Percentiles rank a stretch among this genome's conserved stretches.
phyloP scores from a whole-genome alignment of 2,888 invertebrate genomes.

The Octodonta nipae region DNA sequence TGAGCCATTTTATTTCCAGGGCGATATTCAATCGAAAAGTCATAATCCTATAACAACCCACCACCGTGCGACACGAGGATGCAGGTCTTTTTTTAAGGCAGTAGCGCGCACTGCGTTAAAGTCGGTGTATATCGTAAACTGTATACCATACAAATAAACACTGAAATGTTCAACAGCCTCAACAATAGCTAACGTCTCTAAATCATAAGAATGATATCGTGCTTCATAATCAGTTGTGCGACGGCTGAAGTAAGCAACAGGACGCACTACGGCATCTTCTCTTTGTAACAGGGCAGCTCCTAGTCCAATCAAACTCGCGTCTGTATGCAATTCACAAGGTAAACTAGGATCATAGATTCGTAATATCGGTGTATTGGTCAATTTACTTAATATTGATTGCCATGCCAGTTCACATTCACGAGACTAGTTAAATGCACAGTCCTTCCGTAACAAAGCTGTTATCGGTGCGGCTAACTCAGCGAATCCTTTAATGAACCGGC shows the following conservation, averaged over 20 bases:
- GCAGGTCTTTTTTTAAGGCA: conserved; percentile 4
- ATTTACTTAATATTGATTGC: conserved; percentile 6
- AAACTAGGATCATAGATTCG: conserved; percentile 11
- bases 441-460: conserved; percentile 12
- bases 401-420: conserved; percentile 10
- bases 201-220: conserved; percentile 15
- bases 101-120: conserved; percentile 15
- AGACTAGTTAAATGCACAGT: conserved; percentile 10
- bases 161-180: conserved; percentile 13
- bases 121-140: conserved; percentile 20
- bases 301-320: conserved; percentile 7
- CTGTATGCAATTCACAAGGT: conserved; percentile 10
- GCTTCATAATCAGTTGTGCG: conserved; percentile 12
- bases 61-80: conserved; percentile 17
- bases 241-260: conserved; percentile 14
- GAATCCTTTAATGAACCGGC: conserved; percentile 11
- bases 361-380: conserved; percentile 10
- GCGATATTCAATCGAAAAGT: conserved; percentile 17
- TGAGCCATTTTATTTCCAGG: conserved; percentile 13
- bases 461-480: conserved; percentile 11
- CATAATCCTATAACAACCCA: conserved; percentile 18
- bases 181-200: conserved; percentile 18
- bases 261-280: conserved; percentile 7
- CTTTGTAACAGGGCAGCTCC: conserved; percentile 9
- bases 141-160: conserved; percentile 14